Base-by-base conservation (phyloP, 2,113 vertebrate genomes). In the Holacanthus passer region DNA sequence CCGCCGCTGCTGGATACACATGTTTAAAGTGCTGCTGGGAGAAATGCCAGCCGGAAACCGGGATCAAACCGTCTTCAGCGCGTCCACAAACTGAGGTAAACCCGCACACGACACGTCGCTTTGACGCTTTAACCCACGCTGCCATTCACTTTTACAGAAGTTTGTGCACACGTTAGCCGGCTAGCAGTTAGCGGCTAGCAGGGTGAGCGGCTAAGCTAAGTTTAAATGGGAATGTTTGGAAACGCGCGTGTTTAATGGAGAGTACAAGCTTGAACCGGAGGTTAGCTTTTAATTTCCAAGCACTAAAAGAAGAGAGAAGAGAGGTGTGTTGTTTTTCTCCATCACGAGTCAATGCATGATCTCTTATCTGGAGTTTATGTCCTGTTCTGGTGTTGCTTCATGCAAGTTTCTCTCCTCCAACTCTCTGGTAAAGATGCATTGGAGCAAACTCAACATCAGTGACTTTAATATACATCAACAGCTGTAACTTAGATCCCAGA, bases 151-250 rank as follows among this genome's bases (percentile, higher is more conserved):
- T 82, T 81, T 20, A 29, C 2, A 56, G 7, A 43, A 58, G 59
- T 87, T 88, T 79, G 1, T 19, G 13, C 62, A 56, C 31, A 48
- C 50, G 59, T 45, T 66, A 81, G 79, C 66, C 63, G 53, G 78
- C 67, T 89, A 89, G 91, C 91, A 5, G 29, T 50, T 79, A 81
- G 88, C n/a, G n/a, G n/a, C 87, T 89, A 47, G 76, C 85, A 11
- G 56, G 7, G 2, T 29, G 37, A 20, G 69, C 10, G 59, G 86
- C 85, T 87, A 81, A 64, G 82, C 60, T 67, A 9, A 10, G 85
- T 79, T 78, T 79, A 81, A 91, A 82, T 82, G 79, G 77, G 45
- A 64, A 50, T 22, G 35, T 22, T 10, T 24, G 29, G 22, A n/a
- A 41, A 63, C 59, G 43, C 43, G 59, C 37, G 37, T 39, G 70